Conservation (phyloP, 2,888 invertebrate species). For the Mimumesa dahlbomi region DNA sequence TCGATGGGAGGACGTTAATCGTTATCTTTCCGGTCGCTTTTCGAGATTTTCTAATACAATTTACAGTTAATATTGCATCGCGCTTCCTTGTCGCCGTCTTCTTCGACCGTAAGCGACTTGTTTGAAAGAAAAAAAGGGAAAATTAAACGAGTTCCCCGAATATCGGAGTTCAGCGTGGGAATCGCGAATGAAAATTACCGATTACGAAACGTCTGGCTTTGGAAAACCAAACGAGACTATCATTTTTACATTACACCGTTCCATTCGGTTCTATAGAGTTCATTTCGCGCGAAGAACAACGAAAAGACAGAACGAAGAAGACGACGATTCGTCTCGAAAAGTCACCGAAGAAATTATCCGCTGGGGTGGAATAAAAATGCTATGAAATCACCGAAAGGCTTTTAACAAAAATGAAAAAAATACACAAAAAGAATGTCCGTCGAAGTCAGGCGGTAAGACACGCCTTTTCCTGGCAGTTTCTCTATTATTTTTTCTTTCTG, state of each 20-base stretch:
- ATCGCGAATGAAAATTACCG: too few species aligned
- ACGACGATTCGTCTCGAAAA: constrained; percentile 34
- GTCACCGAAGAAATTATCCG: constrained; percentile 33
- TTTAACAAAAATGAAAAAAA: constrained; percentile 2
- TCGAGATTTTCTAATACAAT: constrained; percentile 6
- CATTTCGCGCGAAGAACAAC: not conserved
- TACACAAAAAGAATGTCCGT: too few species aligned
- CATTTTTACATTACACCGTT: too few species aligned
- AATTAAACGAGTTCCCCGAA: too few species aligned
- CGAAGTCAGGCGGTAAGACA: constrained; percentile 13
- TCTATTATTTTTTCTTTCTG: too few species aligned
- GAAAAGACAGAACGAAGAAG: constrained; percentile 10
- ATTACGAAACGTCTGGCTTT: too few species aligned
- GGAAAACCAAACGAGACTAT: too few species aligned
- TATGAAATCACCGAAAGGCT: constrained; percentile 16
- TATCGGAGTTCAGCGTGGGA: too few species aligned
- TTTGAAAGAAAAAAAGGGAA: too few species aligned
- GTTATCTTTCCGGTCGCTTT: constrained; percentile 12
- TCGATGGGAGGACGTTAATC: constrained; percentile 15
- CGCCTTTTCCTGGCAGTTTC: constrained; percentile 10
- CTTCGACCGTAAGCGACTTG: too few species aligned
- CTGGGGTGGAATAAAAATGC: constrained; percentile 33
- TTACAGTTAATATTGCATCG: not conserved
- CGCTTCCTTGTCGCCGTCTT: constrained; percentile 20
- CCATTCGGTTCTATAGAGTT: too few species aligned